Evolutionary conservation across 2,113 vertebrate species (phyloP).

Genomic region (Prunella fulvescens): DNA sequence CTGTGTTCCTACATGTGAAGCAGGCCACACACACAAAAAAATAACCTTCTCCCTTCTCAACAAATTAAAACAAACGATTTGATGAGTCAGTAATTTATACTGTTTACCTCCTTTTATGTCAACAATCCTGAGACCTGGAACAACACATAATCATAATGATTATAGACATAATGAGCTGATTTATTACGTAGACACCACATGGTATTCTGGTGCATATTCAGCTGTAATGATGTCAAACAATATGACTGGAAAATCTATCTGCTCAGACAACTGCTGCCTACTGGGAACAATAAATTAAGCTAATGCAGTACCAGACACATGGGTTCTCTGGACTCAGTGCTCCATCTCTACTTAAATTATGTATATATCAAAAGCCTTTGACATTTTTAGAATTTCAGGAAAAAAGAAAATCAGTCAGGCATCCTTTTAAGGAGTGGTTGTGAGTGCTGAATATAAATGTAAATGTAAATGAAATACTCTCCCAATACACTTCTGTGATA

Average conservation of each 20-base stretch:
- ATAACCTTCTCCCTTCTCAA: neutral
- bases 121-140: conserved; percentile 30
- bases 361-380: neutral
- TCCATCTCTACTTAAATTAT: neutral
- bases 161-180: conserved; percentile 46
- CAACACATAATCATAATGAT: conserved; percentile 35
- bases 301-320: neutral
- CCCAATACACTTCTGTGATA: neutral
- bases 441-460: neutral
- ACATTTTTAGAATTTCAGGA: neutral
- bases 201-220: conserved; percentile 43
- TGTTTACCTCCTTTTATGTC: conserved; percentile 42
- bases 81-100: conserved; percentile 54
- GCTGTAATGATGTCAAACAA: conserved; percentile 35
- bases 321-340: neutral
- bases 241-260: neutral
- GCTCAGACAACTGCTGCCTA: neutral
- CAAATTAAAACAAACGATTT: conserved; percentile 20
- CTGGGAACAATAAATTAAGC: conserved; percentile 30
- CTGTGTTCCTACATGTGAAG: neutral
- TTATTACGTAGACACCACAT: conserved; percentile 41
- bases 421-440: neutral
- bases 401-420: neutral
- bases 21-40: neutral
- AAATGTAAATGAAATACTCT: neutral